A percentile compares a stretch with the other conserved stretches of the same genome.
Evolutionary conservation across 2,888 invertebrate genomes (phyloP).

Genomic region (Cancer borealis): DNA sequence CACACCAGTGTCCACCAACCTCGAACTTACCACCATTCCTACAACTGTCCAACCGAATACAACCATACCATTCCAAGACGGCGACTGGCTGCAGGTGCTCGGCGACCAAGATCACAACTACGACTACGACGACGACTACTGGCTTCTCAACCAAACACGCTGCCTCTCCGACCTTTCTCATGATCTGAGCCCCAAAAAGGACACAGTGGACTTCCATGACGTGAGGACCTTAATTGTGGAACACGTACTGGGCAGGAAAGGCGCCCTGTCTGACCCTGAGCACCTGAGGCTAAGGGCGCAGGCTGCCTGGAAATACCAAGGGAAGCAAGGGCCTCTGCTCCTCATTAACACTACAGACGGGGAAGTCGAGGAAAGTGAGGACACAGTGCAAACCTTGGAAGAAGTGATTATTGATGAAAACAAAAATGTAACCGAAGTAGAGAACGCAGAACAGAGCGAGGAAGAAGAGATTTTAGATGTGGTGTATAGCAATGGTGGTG

Average conservation of each 20-base stretch:
- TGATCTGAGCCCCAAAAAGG: constrained; percentile 44
- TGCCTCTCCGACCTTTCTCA: constrained; percentile 29
- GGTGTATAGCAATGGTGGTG: not conserved
- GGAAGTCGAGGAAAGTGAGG: not conserved
- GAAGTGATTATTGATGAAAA: not conserved
- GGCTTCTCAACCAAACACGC: constrained; percentile 20
- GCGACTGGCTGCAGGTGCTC: not conserved
- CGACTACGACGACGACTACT: not conserved
- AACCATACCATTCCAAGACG: not conserved
- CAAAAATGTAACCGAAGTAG: not conserved
- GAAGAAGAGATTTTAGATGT: not conserved
- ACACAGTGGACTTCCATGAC: constrained; percentile 47
- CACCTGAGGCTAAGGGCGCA: constrained; percentile 47
- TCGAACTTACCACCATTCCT: not conserved
- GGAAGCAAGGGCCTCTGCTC: not conserved
- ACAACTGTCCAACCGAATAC: not conserved
- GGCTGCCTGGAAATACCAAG: not conserved
- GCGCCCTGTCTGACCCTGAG: constrained; percentile 53
- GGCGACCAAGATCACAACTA: not conserved
- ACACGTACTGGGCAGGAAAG: constrained; percentile 13
- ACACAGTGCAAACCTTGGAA: not conserved
- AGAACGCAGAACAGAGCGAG: not conserved
- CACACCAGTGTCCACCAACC: not conserved
- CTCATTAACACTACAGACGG: not conserved
- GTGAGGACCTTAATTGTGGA: constrained; percentile 50